Conservation (phyloP, 2,113 vertebrate species). For the Hydrochoerus hydrochaeris region DNA sequence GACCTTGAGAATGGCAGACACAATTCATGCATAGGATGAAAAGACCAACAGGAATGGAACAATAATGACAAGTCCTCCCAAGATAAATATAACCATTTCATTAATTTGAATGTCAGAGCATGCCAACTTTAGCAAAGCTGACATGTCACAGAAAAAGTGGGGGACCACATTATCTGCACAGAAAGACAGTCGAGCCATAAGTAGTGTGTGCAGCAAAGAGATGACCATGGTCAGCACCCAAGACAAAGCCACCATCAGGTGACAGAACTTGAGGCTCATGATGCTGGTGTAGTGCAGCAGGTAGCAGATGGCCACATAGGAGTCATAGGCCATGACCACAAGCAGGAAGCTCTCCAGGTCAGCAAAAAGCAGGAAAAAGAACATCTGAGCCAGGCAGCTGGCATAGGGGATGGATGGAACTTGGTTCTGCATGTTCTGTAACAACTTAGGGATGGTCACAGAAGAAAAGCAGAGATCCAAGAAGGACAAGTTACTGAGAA, state of each 20-base stretch:
- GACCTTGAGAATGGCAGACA: neutral
- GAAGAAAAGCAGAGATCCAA: slow-evolving; percentile 36
- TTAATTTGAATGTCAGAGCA: slow-evolving; percentile 61
- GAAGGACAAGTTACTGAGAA: slow-evolving; percentile 31
- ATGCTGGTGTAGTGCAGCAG: neutral
- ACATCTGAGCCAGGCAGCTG: neutral
- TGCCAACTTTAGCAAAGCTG: slow-evolving; percentile 61
- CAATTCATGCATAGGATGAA: neutral
- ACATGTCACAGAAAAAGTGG: slow-evolving; percentile 69
- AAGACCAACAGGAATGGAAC: slow-evolving; percentile 52
- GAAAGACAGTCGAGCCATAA: slow-evolving; percentile 50
- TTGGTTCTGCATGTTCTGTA: neutral
- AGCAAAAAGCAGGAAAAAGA: neutral
- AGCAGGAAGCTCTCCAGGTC: neutral
- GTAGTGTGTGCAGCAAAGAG: slow-evolving; percentile 54
- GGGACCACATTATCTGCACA: slow-evolving; percentile 60
- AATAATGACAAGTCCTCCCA: slow-evolving; percentile 50
- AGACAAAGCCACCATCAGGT: neutral
- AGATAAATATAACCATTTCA: slow-evolving; percentile 49
- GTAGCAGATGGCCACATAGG: slow-evolving; percentile 5
- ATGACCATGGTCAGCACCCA: neutral
- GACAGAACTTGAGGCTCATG: neutral
- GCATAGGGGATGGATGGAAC: neutral
- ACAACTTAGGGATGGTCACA: slow-evolving; percentile 1
- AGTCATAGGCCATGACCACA: slow-evolving; percentile 12